Percentiles rank a stretch among this genome's conserved stretches.
Evolutionary conservation across 2,797 vertebrate genomes (phyloP).

Genomic region (Calcarius lapponicus): DNA sequence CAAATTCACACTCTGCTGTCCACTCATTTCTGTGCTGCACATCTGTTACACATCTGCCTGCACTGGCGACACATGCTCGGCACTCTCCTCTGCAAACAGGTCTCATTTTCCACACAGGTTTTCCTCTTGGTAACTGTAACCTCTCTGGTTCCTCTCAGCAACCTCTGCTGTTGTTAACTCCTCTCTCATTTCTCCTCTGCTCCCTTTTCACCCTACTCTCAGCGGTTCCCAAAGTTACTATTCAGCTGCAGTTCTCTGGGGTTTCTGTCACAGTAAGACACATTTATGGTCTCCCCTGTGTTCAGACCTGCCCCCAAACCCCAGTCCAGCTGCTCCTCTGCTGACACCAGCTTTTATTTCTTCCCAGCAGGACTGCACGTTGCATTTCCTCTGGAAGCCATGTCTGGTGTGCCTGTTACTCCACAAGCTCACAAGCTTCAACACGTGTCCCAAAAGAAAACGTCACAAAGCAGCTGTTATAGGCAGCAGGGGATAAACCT

Average conservation of each 20-base stretch:
- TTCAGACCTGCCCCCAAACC: neutral
- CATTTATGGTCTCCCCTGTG: neutral
- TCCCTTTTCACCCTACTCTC: neutral
- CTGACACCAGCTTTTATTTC: neutral
- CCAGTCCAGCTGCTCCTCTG: neutral
- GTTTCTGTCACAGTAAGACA: neutral
- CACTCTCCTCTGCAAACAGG: neutral
- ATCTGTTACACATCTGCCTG: neutral
- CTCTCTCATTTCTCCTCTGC: neutral
- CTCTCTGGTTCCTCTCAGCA: neutral
- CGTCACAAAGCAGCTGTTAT: neutral
- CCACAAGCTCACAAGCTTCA: neutral
- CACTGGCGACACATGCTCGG: accelerated
- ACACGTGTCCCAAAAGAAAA: neutral
- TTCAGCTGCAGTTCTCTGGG: neutral
- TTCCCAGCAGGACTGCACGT: neutral
- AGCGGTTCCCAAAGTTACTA: neutral
- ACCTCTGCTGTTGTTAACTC: neutral
- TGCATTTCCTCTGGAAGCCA: neutral
- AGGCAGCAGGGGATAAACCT: neutral
- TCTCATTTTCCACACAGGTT: accelerated
- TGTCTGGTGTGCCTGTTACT: neutral
- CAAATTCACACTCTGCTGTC: neutral
- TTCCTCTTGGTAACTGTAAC: neutral
- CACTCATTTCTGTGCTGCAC: neutral